Conservation (phyloP, 2,797 vertebrate genomes). For the Sebastes minor region DNA sequence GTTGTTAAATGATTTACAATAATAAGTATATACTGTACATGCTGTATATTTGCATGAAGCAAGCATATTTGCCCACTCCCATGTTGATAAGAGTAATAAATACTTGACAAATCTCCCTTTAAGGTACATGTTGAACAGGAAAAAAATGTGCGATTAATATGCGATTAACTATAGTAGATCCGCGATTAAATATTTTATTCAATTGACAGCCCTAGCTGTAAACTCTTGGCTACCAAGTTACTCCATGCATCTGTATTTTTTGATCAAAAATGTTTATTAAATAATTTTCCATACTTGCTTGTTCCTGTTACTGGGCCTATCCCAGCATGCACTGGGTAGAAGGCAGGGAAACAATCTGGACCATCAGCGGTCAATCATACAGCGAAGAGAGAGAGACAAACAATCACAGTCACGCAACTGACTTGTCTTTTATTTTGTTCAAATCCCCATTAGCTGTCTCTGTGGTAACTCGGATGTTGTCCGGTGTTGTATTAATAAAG, state of each 20-base stretch:
- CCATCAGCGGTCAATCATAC: not conserved
- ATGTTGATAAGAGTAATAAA: no score
- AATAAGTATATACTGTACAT: no score
- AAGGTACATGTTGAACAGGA: no score
- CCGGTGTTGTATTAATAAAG: slow-evolving; percentile 3
- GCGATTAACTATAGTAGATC: no score
- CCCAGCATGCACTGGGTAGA: slow-evolving; percentile 2
- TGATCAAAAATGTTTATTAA: not conserved
- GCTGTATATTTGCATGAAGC: no score
- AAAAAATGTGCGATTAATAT: no score
- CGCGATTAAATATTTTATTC: no score
- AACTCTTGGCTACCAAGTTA: no score
- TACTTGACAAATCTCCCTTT: no score
- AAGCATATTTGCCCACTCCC: no score
- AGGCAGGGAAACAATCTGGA: not conserved
- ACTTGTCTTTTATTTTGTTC: slow-evolving; percentile 13
- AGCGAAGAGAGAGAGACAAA: not conserved
- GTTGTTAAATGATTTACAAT: no score
- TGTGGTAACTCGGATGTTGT: slow-evolving; percentile 12
- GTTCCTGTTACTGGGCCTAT: not conserved
- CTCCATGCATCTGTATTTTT: not conserved
- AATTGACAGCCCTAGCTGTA: no score
- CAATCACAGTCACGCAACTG: not conserved
- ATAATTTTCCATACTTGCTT: not conserved
- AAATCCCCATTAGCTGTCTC: slow-evolving; percentile 27